phyloP scores from a whole-genome alignment of 2,113 vertebrate species.

The Mionectes macconnelli region DNA sequence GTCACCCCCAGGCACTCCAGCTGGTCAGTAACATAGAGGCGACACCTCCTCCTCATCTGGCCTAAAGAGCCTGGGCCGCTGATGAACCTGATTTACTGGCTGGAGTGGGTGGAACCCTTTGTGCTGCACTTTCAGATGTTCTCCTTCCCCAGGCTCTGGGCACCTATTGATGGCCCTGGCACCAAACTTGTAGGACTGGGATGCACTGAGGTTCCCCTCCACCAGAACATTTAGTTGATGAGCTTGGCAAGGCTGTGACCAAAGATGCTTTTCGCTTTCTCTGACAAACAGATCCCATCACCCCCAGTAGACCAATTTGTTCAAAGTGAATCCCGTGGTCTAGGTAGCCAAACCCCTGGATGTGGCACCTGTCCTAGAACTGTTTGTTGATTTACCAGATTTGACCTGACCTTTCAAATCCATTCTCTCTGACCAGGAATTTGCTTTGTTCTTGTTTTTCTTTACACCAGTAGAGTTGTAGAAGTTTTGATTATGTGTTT shows the following conservation, averaged over 20 bases:
- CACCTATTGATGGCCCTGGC: background rate
- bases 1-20: background rate
- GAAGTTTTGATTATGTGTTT: background rate
- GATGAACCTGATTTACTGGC: too few species aligned
- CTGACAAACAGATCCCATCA: background rate
- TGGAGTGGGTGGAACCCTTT: background rate
- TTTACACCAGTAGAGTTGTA: background rate
- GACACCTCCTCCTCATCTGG: background rate
- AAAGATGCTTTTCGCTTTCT: background rate
- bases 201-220: background rate
- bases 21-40: background rate
- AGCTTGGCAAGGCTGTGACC: background rate
- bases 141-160: background rate
- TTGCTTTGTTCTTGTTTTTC: background rate
- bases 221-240: background rate
- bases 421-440: background rate
- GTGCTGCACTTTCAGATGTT: background rate
- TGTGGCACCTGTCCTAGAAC: background rate
- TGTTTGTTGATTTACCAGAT: background rate
- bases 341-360: background rate
- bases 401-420: background rate
- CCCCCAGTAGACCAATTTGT: background rate
- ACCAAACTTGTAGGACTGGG: too few species aligned
- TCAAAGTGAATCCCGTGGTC: background rate
- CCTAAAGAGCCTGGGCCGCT: background rate